Evolutionary conservation across 2,888 invertebrate genomes (phyloP), one percentile per base, ranked within the genome.

Genomic region (Leptogaster cylindrica): DNA sequence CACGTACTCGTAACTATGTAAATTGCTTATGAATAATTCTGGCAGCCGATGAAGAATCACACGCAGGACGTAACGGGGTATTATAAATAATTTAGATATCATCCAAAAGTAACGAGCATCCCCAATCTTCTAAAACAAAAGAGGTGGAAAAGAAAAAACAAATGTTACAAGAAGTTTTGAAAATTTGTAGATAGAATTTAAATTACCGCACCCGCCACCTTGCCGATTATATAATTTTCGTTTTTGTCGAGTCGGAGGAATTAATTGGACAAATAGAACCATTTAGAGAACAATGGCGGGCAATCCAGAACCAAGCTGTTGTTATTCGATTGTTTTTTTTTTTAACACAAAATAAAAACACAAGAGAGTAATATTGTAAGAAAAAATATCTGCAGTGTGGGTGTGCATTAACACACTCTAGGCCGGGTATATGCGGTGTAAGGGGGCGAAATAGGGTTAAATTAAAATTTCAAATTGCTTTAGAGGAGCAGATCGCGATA

Each of bases 241-340:
- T 61, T 65, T 48, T 28, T 50, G 28, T 46, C 61, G 50, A n/a
- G 20, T 23, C 55, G 36, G 48, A 33, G 50, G 55, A 69, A 66
- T 69, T 69, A 69, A 69, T 69, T 69, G 69, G 67, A 69, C 69
- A 69, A 69, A 69, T 69, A 69, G 66, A 69, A 69, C 58, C 69
- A 69, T 66, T 69, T 69, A 69, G 65, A 67, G 67, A 69, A 69
- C 69, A 69, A 69, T 69, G 67, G 69, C 39, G 64, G 50, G 23
- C 23, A 66, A 64, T 66, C 33, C 20, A 61, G 61, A 12, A 3
- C 44, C 27, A 27, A n/a, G n/a, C n/a, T n/a, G n/a, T n/a, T n/a
- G n/a, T n/a, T n/a, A n/a, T n/a, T n/a, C n/a, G n/a, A n/a, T n/a
- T n/a, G n/a, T n/a, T n/a, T n/a, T n/a, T n/a, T n/a, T n/a, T n/a